Evolutionary conservation across 2,888 invertebrate genomes (phyloP).

Genomic region (Trimorus sp.): DNA sequence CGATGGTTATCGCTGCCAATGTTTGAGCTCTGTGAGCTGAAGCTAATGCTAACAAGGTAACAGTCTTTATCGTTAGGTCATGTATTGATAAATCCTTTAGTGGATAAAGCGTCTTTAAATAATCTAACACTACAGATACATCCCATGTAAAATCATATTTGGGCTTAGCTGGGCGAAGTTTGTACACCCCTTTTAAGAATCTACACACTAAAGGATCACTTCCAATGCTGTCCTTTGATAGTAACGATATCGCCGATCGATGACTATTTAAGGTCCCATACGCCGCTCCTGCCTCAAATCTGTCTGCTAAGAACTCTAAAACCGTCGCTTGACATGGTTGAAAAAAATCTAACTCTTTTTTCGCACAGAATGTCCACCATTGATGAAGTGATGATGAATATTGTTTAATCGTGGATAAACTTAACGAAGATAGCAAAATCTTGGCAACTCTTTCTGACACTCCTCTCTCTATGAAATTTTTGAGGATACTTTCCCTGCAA

Average conservation of each 20-base stretch:
- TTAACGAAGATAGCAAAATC: not conserved
- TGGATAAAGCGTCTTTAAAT: constrained; percentile 39
- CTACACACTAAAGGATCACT: constrained; percentile 35
- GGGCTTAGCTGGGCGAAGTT: constrained; percentile 43
- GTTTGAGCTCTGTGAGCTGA: constrained; percentile 17
- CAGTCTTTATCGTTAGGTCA: constrained; percentile 4
- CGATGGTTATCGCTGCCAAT: not conserved
- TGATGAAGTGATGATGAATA: not conserved
- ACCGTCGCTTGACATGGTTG: not conserved
- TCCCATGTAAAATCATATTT: constrained; percentile 63
- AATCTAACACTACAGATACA: constrained; percentile 46
- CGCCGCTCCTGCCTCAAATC: constrained; percentile 47
- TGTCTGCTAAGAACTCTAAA: constrained; percentile 42
- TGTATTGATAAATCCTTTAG: constrained; percentile 3
- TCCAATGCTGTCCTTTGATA: constrained; percentile 45
- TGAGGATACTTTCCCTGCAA: constrained; percentile 16
- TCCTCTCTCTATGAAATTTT: not conserved
- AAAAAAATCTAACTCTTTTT: not conserved
- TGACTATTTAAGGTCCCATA: constrained; percentile 59
- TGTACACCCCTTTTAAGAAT: constrained; percentile 64
- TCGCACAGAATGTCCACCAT: constrained; percentile 7
- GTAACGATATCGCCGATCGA: constrained; percentile 60
- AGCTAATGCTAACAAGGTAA: constrained; percentile 12
- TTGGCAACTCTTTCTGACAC: not conserved
- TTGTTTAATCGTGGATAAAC: constrained; percentile 5